Percentiles rank a stretch among this genome's conserved stretches.
phyloP scores from a whole-genome alignment of 2,113 vertebrate genomes.

The Phasianus colchicus region DNA sequence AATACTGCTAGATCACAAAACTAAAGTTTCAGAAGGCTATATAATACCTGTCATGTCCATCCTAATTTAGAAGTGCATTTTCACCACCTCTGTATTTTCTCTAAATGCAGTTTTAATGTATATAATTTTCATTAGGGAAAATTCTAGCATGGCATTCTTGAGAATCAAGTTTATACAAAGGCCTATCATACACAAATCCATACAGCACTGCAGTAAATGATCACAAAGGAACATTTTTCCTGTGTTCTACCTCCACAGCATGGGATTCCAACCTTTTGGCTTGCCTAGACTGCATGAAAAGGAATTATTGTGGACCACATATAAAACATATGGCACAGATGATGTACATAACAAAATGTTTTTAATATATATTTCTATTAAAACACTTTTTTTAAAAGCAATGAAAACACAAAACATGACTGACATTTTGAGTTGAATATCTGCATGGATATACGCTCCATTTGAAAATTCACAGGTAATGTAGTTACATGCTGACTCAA shows the following conservation, averaged over 20 bases:
- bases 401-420: too few relatives aligned
- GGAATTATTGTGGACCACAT: too few relatives aligned
- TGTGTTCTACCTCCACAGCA: not conserved
- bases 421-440: too few relatives aligned
- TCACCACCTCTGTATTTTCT: not conserved
- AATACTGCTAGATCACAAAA: not conserved
- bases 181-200: not conserved
- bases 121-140: not conserved
- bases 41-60: not conserved
- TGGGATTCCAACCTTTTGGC: too few relatives aligned
- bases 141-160: not conserved
- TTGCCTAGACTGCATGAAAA: too few relatives aligned
- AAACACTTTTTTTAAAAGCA: too few relatives aligned
- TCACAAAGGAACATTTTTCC: not conserved
- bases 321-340: too few relatives aligned
- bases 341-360: too few relatives aligned
- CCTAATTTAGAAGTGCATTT: not conserved
- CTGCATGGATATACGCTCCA: too few relatives aligned
- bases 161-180: not conserved
- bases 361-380: too few relatives aligned
- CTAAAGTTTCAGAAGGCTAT: not conserved
- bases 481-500: too few relatives aligned
- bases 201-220: not conserved
- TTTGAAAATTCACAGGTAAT: too few relatives aligned
- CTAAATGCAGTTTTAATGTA: not conserved